Base-by-base conservation (phyloP, 2,797 vertebrate genomes). In the Argentina silus region DNA sequence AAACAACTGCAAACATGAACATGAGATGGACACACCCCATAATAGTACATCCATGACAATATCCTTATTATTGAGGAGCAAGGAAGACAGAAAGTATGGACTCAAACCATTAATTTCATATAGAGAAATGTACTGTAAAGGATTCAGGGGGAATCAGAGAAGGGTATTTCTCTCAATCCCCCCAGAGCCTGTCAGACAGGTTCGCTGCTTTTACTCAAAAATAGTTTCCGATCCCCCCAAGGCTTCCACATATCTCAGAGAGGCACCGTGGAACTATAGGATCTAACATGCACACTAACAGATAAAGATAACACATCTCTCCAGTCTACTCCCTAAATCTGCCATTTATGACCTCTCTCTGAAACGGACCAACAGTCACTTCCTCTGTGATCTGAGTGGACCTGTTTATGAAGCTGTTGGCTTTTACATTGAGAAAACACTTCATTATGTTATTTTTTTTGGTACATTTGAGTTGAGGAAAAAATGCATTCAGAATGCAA, bases 261-360 rank as follows among this genome's bases (percentile, higher is more conserved):
- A 74, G 67, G 67, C 74, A 78, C 63, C 12, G 6, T n/a, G 59
- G 60, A 77, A 55, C 67, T 69, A 76, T 83, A 80, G 82, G 78
- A 86, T 65, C 77, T 51, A 23, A 81, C 75, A 83, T 72, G 74
- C 70, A 77, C 61, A 69, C 55, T 53, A 15, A 48, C 65, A 83
- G 73, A 78, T 69, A 64, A 51, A 42, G 43, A 73, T 57, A 53
- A 73, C 72, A 67, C 59, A 60, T 55, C 42, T 27, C 48, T 44
- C 8, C 61, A 57, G 45, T 66, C 45, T 27, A 51, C 56, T 36
- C 78, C 65, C 70, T 73, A 66, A 73, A 73, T 56, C 47, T 70
- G 57, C 63, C 47, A 45, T 64, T 74, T 47, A 68, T 10, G 55
- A 12, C 55, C 59, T 69, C 43, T 17, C 27, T 36, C 65, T 59